Conservation (phyloP, 2,888 invertebrate genomes). For the Eilema caniola region DNA sequence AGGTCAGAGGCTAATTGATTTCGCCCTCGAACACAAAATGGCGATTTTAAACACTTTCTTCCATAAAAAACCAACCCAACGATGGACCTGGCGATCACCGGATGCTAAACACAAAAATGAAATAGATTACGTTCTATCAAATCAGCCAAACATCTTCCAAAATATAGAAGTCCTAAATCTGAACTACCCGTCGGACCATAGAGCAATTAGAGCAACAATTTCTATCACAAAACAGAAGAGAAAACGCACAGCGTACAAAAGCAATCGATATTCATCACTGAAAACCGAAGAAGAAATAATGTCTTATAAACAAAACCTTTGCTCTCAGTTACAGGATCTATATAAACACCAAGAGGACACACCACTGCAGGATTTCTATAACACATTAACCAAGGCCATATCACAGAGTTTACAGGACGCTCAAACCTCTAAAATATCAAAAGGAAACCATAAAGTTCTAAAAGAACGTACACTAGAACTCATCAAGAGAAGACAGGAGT, state of each 20-base stretch:
- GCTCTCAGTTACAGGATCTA: no score
- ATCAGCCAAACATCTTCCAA: neutral
- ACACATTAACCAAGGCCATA: conserved; percentile 13
- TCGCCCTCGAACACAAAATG: neutral
- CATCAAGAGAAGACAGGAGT: conserved; percentile 27
- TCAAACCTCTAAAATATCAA: neutral
- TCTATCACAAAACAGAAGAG: conserved; percentile 22
- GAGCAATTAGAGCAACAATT: conserved; percentile 33
- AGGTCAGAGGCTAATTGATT: neutral
- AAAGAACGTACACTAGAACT: conserved; percentile 25
- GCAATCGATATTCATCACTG: conserved; percentile 8
- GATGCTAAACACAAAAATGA: neutral
- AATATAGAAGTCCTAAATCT: conserved; percentile 21
- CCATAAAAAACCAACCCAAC: conserved; percentile 6
- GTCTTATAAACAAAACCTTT: no score
- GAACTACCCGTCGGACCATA: conserved; percentile 34
- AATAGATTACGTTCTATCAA: neutral
- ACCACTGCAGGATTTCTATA: conserved; percentile 16
- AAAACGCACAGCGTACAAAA: conserved; percentile 17
- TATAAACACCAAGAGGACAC: neutral
- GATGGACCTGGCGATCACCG: neutral
- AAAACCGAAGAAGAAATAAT: conserved; percentile 1
- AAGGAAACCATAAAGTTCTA: conserved; percentile 12
- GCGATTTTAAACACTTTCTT: conserved; percentile 3
- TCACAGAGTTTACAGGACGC: conserved; percentile 15